Percentiles rank a stretch among this genome's conserved stretches.
Evolutionary conservation across 1,140 invertebrate genomes (phyloP).

Genomic region (Eumeta japonica): DNA sequence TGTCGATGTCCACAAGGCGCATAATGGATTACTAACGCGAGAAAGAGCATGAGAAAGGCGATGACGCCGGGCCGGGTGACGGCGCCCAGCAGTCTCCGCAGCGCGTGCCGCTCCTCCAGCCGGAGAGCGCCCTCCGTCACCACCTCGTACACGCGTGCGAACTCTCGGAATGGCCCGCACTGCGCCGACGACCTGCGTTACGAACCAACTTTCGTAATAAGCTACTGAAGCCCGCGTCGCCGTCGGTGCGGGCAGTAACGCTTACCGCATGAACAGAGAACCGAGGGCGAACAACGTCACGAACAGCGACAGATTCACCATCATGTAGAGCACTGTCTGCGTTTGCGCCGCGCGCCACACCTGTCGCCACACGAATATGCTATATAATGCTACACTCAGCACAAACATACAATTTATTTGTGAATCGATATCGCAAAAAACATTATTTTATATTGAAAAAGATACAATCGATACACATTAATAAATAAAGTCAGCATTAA

Average conservation of each 20-base stretch:
- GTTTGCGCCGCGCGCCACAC: constrained; percentile 71
- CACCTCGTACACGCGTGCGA: constrained; percentile 51
- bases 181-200: constrained; percentile 34
- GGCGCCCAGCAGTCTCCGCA: constrained; percentile 44
- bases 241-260: constrained; percentile 8
- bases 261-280: constrained; percentile 64
- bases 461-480: no score
- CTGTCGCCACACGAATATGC: constrained; percentile 18
- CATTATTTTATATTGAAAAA: no score
- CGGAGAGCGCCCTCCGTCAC: constrained; percentile 50
- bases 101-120: constrained; percentile 31
- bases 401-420: no score
- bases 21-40: constrained; percentile 43
- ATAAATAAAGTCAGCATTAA: no score
- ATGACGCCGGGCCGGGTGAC: constrained; percentile 58
- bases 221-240: no score
- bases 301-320: constrained; percentile 66
- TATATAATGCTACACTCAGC: no score
- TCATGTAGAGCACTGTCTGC: constrained; percentile 67
- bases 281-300: constrained; percentile 58
- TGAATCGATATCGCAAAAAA: no score
- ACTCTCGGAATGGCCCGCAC: constrained; percentile 62
- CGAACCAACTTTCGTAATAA: no score
- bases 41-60: constrained; percentile 53
- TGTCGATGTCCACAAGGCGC: no score